Evolutionary conservation across 2,888 invertebrate genomes (phyloP), one percentile per base, ranked within the genome.

Genomic region (Adineta ricciae): DNA sequence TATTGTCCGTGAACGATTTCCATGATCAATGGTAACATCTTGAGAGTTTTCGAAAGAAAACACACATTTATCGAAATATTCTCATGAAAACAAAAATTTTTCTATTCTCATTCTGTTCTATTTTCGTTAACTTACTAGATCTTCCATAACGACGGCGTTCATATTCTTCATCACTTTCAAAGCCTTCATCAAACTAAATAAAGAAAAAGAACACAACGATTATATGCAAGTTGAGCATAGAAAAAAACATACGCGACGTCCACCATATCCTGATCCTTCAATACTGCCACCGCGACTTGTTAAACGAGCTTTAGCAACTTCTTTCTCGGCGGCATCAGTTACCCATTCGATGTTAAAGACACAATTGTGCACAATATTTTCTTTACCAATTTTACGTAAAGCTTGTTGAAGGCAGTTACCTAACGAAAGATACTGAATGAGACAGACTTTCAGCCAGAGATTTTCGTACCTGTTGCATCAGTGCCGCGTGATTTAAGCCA

Each of bases 311-410:
- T 78, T 78, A n/a, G 78, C 78, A 4, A 78, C 38, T 78, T 78
- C 78, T 78, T 78, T 78, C 41, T 78, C 78, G 9, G 78, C 78
- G 9, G 78, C 78, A 78, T 78, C 78, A 88, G 88, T 54, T 87
- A 86, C 84, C 24, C 87, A 87, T 86, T 88, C 88, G 52, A 89
- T 88, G 86, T 88, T 88, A 87, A 88, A 93, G 87, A 94, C 94
- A 90, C 95, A 95, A 88, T 94, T 94, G 87, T 94, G 94, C 88
- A 96, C 94, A 84, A 97, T 96, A 90, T 97, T 96, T 88, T 95
- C 95, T 88, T 97, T 93, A 86, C 95, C 95, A 87, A 97, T 95
- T 87, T 93, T 93, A 88, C 94, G 93, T 82, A 97, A 92, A 1
- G 95, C 96, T 88, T 94, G 92, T 90, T 96, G 96, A 88, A 97